Evolutionary conservation across 92 coral and sea anemone species (phyloP).

Genomic region (Epizoanthus stellaris): DNA sequence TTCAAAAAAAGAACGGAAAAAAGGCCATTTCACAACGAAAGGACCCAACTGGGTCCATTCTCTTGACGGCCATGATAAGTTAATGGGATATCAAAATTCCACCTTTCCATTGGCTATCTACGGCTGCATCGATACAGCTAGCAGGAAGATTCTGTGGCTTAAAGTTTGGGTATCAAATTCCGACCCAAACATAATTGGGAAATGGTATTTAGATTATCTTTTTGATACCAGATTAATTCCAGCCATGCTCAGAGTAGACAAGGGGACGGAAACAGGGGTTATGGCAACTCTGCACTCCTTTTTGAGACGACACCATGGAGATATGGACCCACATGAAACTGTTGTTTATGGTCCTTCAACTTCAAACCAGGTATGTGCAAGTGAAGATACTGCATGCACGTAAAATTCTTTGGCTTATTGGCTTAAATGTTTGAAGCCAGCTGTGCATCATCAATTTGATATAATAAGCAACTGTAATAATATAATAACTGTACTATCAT

Average conservation of each 20-base stretch:
- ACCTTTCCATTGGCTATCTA: conserved; percentile 30
- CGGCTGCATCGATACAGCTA: conserved; percentile 31
- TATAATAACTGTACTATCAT: too few relatives aligned
- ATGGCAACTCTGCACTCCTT: conserved; percentile 33
- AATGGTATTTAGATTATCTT: conserved; percentile 31
- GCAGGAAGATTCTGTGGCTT: conserved; percentile 34
- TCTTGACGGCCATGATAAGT: conserved; percentile 16
- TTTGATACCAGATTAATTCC: conserved; percentile 17
- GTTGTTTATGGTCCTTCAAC: conserved; percentile 31
- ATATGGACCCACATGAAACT: conserved; percentile 37
- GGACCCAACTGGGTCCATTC: too few relatives aligned
- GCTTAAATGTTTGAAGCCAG: too few relatives aligned
- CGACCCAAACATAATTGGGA: conserved; percentile 27
- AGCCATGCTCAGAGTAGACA: conserved; percentile 21
- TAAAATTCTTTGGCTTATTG: too few relatives aligned
- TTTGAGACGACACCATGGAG: conserved; percentile 28
- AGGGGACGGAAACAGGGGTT: conserved; percentile 26
- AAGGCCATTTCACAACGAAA: conserved; percentile 23
- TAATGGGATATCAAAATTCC: conserved; percentile 24
- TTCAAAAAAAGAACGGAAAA: conserved; percentile 1
- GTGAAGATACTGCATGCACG: not conserved
- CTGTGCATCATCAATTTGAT: too few relatives aligned
- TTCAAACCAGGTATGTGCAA: conserved; percentile 34
- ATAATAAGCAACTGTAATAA: too few relatives aligned
- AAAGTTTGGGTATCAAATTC: conserved; percentile 35